Evolutionary conservation across 2,797 vertebrate species (phyloP), one percentile per base, ranked within the genome.

Genomic region (Morus bassanus): DNA sequence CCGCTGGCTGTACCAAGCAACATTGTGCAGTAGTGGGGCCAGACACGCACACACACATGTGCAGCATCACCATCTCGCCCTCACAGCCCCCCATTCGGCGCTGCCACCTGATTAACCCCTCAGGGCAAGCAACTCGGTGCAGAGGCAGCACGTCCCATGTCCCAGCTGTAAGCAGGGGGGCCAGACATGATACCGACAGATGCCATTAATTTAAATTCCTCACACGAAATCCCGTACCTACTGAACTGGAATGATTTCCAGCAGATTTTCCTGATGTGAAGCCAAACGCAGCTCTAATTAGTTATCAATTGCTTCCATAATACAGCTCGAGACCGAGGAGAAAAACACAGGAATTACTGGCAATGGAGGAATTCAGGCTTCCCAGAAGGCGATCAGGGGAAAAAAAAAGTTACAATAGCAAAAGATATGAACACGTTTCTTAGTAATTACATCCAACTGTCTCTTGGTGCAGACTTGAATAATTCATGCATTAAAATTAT

Each of bases 11-110:
- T 35, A 48, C 35, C 69, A 35, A 63, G 25, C 16, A 33, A 7
- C 33, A 69, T 56, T 0, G 0, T 14, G 41, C 1, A 1, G 50
- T 4, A 27, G 35, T 2, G 0, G 73, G 14, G 35, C 56, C 39
- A 18, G 43, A 51, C 1, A 10, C 5, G 5, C 18, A 39, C 41
- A 18, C 3, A 1, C 0, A 1, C 43, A 39, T 39, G 43, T 4
- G 30, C 54, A 23, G 27, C 77, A 67, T 13, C 64, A 48, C 19
- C 19, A 12, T 9, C 69, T 39, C 8, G 1, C 15, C 3, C 60
- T 23, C 43, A 25, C 6, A 45, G 31, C 12, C 24, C 27, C 23
- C 43, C 7, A 18, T 45, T 45, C 43, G 18, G 69, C 11, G 24
- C 60, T 67, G 65, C 65, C 19, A 12, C 57, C 59, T 28, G 5